Conservation (phyloP, 2,888 invertebrate species). For the Xestobium rufovillosum region DNA sequence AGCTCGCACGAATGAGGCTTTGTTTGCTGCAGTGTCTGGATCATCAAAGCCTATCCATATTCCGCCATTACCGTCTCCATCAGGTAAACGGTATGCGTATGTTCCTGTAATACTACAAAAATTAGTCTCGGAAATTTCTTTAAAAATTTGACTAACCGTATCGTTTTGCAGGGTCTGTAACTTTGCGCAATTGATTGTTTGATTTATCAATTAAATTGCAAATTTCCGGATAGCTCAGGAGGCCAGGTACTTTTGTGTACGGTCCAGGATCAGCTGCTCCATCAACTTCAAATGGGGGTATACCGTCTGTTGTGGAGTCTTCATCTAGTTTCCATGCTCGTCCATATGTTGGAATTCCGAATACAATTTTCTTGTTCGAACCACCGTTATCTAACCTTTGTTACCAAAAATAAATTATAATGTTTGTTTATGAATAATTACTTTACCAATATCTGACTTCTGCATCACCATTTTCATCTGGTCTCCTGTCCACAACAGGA, state of each 20-base stretch:
- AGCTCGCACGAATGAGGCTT: conserved; percentile 63
- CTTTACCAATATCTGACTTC: conserved; percentile 62
- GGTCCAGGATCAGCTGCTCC: conserved; percentile 66
- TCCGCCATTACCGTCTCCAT: conserved; percentile 58
- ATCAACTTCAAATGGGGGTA: conserved; percentile 63
- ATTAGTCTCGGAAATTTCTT: no score
- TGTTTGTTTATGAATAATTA: no score
- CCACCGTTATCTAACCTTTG: conserved; percentile 54
- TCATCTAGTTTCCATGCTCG: conserved; percentile 71
- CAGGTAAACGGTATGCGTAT: conserved; percentile 68
- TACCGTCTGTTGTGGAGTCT: conserved; percentile 69
- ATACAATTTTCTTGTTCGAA: conserved; percentile 59
- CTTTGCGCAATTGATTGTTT: conserved; percentile 60
- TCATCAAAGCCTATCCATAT: conserved; percentile 80
- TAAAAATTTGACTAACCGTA: no score
- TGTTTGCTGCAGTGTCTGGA: conserved; percentile 71
- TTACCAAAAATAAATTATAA: no score
- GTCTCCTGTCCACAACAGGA: conserved; percentile 62
- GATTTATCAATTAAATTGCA: conserved; percentile 69
- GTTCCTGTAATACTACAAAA: no score
- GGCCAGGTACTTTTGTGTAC: conserved; percentile 61
- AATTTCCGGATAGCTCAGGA: conserved; percentile 72
- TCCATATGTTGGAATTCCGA: conserved; percentile 65
- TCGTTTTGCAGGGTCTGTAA: conserved; percentile 73
- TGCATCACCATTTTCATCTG: conserved; percentile 59